These are phyloP conservation scores for honey bee (Apis mellifera) DNA, from an alignment of 1,140 invertebrate species.

Conservation along the genomic window DNA sequence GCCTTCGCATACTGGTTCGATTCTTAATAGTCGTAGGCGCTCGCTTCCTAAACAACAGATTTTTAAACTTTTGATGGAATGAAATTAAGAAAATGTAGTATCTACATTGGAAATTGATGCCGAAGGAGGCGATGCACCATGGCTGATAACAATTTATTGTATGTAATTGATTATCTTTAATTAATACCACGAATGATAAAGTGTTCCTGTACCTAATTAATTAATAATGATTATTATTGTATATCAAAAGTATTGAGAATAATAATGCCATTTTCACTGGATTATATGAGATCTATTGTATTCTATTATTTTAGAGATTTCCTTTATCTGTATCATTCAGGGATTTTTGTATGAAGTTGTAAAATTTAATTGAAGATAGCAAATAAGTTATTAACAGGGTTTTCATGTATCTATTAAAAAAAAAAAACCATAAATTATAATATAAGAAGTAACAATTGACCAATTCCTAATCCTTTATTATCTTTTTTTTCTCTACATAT, in stretches of 20 bases:
- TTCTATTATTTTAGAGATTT: conserved; percentile 28
- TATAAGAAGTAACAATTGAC: neutral
- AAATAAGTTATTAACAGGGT: neutral
- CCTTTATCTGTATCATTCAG: conserved; percentile 9
- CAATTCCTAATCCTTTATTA: neutral
- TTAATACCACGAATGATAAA: conserved; percentile 76
- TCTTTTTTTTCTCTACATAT: neutral
- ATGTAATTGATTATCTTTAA: conserved; percentile 70
- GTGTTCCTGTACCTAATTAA: conserved; percentile 81
- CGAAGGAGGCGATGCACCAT: conserved; percentile 37
- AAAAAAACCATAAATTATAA: neutral
- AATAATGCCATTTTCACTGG: conserved; percentile 80
- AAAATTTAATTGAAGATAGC: neutral
- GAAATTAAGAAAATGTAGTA: conserved; percentile 23
- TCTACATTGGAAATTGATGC: conserved; percentile 38
- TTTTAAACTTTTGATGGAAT: conserved; percentile 54
- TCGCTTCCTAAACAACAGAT: conserved; percentile 55
- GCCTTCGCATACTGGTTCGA: conserved; percentile 46
- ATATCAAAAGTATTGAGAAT: conserved; percentile 80
- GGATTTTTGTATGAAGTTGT: conserved; percentile 3
- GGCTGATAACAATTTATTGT: conserved; percentile 55
- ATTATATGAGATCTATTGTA: conserved; percentile 53
- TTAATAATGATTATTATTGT: conserved; percentile 78
- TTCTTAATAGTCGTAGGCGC: conserved; percentile 40
- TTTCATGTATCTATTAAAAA: neutral